Evolutionary conservation across 2,888 invertebrate species (phyloP).

Genomic region (Thereva nobilitata): DNA sequence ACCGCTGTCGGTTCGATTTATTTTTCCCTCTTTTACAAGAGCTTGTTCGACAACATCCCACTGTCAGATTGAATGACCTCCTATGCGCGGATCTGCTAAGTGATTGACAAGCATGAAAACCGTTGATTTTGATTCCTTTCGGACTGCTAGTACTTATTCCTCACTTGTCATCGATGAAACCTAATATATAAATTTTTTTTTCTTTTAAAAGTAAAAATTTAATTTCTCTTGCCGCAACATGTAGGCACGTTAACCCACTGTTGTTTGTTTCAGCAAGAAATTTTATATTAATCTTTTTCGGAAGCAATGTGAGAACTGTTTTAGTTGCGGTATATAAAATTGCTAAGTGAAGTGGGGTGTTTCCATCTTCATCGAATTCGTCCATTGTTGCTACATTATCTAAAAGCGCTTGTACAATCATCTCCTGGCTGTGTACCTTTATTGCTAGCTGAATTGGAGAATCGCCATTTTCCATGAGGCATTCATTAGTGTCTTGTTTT

Average conservation of each 20-base stretch:
- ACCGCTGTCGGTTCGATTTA: too few relatives aligned
- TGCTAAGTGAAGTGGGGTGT: constrained; percentile 53
- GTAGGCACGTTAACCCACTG: constrained; percentile 52
- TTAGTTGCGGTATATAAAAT: constrained; percentile 42
- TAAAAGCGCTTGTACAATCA: constrained; percentile 3
- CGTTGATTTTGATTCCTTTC: constrained; percentile 45
- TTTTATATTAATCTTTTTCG: constrained; percentile 48
- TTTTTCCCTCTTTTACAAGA: too few relatives aligned
- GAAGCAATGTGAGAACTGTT: constrained; percentile 44
- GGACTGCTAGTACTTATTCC: constrained; percentile 46
- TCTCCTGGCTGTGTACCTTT: not conserved
- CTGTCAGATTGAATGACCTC: constrained; percentile 51
- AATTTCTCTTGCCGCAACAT: constrained; percentile 51
- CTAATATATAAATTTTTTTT: too few relatives aligned
- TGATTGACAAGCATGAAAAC: constrained; percentile 34
- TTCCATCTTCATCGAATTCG: constrained; percentile 49
- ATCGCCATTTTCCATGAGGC: not conserved
- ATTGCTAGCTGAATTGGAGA: constrained; percentile 4
- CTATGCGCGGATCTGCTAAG: constrained; percentile 51
- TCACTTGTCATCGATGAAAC: constrained; percentile 48
- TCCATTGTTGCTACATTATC: constrained; percentile 40
- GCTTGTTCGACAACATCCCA: too few relatives aligned
- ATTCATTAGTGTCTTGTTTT: constrained; percentile 25
- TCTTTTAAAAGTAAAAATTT: constrained; percentile 49
- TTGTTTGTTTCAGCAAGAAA: constrained; percentile 49